Conservation (phyloP, 2,797 vertebrate species). For the Clarias laeviceps region DNA sequence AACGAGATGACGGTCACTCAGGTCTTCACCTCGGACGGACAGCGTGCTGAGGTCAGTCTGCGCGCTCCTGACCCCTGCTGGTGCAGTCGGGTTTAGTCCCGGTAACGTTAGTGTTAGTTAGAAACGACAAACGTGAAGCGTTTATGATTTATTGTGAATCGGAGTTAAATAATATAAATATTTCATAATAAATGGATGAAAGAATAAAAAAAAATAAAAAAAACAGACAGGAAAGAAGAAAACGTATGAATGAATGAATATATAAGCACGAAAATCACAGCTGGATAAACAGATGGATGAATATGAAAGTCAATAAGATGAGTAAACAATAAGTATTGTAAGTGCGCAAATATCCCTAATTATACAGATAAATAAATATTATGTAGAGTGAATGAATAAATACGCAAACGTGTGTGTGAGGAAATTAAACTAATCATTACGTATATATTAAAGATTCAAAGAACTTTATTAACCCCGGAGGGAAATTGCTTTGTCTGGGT, state of each 20-base stretch:
- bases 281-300: not conserved
- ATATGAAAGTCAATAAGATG: not conserved
- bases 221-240: not conserved
- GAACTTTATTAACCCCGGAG: too few species aligned
- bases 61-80: not conserved
- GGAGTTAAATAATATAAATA: not conserved
- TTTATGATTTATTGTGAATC: too few species aligned
- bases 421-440: too few species aligned
- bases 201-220: not conserved
- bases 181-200: not conserved
- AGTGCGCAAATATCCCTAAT: not conserved
- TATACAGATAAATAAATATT: too few species aligned
- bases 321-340: not conserved
- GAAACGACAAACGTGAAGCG: not conserved
- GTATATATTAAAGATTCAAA: too few species aligned
- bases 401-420: too few species aligned
- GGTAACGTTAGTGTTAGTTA: not conserved
- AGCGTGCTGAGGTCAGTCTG: slow-evolving; percentile 85
- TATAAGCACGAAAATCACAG: not conserved
- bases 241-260: not conserved
- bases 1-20: slow-evolving; percentile 98
- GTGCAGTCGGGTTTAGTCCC: too few species aligned
- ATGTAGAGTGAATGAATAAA: not conserved
- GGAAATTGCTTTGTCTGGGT: too few species aligned
- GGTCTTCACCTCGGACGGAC: slow-evolving; percentile 89